A percentile compares a stretch with the other conserved stretches of the same genome.
Conservation (phyloP, 2,888 invertebrate species). For the Ormyrus labotus region DNA sequence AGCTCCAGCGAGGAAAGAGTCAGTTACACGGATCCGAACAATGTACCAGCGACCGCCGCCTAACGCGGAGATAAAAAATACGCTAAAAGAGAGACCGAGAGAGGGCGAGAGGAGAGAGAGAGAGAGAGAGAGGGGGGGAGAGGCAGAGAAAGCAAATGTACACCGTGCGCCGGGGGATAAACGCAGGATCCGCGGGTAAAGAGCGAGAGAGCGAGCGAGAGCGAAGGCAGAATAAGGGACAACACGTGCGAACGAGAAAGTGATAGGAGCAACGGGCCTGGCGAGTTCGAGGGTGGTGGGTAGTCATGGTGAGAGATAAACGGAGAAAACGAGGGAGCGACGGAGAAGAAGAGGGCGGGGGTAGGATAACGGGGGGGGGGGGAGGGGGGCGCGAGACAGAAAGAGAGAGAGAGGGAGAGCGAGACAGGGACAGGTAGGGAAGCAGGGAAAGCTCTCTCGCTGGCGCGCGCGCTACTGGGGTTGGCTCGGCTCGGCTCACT, state of each 20-base stretch:
- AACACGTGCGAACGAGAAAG: too few relatives aligned
- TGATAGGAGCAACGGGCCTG: background rate
- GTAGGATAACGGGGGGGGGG: constrained; percentile 17
- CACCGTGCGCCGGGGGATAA: too few relatives aligned
- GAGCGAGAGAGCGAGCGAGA: too few relatives aligned
- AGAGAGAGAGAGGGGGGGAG: background rate
- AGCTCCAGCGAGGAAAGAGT: background rate
- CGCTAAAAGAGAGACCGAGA: background rate
- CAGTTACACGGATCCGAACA: background rate
- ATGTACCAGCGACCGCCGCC: background rate
- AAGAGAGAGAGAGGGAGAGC: background rate
- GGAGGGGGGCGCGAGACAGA: constrained; percentile 5
- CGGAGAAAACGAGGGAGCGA: background rate
- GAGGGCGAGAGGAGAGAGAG: background rate
- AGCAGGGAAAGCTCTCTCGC: constrained; percentile 29
- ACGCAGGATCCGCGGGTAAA: too few relatives aligned
- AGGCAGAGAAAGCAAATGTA: too few relatives aligned
- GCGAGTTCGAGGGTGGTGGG: background rate
- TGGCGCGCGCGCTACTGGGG: constrained; percentile 30
- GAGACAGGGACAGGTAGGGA: constrained; percentile 24
- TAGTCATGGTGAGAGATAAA: background rate
- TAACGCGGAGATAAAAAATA: background rate
- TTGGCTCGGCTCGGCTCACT: constrained; percentile 37
- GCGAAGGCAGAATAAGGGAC: too few relatives aligned
- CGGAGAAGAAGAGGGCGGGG: background rate